Evolutionary conservation across 2,113 vertebrate species (phyloP), one percentile per base, ranked within the genome.

Genomic region (Sminthopsis crassicaudata): DNA sequence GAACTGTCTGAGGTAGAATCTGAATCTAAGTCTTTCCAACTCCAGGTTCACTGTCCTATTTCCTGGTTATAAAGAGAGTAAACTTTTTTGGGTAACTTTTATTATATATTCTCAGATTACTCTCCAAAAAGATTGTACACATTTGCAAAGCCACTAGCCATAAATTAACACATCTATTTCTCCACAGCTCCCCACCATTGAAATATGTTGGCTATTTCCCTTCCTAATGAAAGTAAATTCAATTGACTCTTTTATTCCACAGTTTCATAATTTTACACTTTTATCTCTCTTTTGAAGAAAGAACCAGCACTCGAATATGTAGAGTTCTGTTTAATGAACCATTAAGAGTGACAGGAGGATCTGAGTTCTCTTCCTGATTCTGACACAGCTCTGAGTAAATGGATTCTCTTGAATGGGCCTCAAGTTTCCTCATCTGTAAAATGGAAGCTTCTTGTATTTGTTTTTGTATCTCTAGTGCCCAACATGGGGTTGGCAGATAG

Each of bases 161-260:
- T 8, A 84, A 84, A 22, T 84, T 84, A 84, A 42, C 8, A 14
- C 30, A 30, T 8, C 2, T 60, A 19, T n/a, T 42, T 42, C 67
- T 97, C 92, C 90, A 96, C 94, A 76, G 26, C 92, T 84, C 14
- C 91, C 88, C 48, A 94, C 89, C 95, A 94, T 96, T 95, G 94
- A 91, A 23, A 94, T 91, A 60, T 95, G 84, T 92, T 97, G 96
- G 92, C 67, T 96, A 93, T 95, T 95, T 60, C 46, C 96, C 22
- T 27, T 97, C 91, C 92, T n/a, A 95, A 96, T 93, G 46, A 50
- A 36, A 89, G 93, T 93, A 97, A 97, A 96, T 97, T 97, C 96
- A 96, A 54, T 94, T 97, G 96, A 96, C 92, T 36, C 16, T 76
- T 93, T 94, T 92, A 94, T 96, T 96, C 90, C 92, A 90, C 48